Base-by-base conservation (phyloP, 2,797 vertebrate species). In the Pogoniulus pusillus region DNA sequence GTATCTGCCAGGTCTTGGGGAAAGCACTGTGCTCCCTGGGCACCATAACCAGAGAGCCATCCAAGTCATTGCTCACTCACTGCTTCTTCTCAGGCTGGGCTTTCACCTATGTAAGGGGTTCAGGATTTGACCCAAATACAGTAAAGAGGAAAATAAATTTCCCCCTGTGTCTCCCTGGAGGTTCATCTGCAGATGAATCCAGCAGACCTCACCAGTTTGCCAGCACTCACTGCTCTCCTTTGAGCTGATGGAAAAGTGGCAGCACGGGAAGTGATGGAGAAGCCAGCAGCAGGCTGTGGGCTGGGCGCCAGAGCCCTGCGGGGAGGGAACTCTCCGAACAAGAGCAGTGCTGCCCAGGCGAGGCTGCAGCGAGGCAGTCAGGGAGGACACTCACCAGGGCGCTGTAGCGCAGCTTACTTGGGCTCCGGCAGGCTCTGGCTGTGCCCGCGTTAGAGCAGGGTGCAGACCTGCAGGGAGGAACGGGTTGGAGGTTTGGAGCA, bases 1-100 rank as follows among this genome's bases (percentile, higher is more conserved):
- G 22, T 62, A 87, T 92, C 89, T 92, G 80, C 85, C 89, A 85
- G 73, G 76, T 73, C 64, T 41, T 49, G 49, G 74, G 74, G 74
- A 94, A 89, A 85, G 64, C 9, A 41, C 5, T 24, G 7, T 3
- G 4, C 29, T 55, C 47, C 8, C 49, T 68, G 43, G 45, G 13
- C 18, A 24, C 49, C 43, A 30, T 23, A 86, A 73, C 71, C 77
- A 89, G 53, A 68, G 53, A 81, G 39, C 4, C 10, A 1, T 47
- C 8, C 9, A 82, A 91, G 35, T 35, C 60, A 34, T 69, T 79
- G 14, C 41, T 82, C 39, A 14, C 22, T 53, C 64, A 18, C 19
- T 68, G 8, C 55, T 88, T 84, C 41, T 62, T 90, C 55, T 82
- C 47, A 7, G 34, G 62, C 1, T 0, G 0, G 4, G 4, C 8